phyloP scores from a whole-genome alignment of 2,113 vertebrate species.

The Centropus bengalensis region DNA sequence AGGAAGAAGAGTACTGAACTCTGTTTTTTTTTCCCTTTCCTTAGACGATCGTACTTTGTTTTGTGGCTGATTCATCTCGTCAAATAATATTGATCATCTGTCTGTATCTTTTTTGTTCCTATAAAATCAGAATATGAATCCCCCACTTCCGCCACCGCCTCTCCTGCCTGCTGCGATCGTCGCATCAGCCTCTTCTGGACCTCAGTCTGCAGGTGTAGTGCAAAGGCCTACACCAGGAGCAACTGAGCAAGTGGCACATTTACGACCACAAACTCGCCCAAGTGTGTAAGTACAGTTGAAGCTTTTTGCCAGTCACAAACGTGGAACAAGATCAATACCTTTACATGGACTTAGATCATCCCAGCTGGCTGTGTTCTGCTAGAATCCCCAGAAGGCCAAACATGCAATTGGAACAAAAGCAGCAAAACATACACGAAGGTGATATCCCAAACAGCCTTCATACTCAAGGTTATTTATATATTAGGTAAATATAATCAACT shows the following conservation, averaged over 20 bases:
- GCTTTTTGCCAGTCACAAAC: neutral
- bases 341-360: neutral
- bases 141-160: slow-evolving; percentile 87
- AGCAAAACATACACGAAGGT: neutral
- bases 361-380: neutral
- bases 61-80: neutral
- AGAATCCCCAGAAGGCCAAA: neutral
- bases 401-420: neutral
- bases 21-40: neutral
- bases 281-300: slow-evolving; percentile 88
- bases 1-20: neutral
- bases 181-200: slow-evolving; percentile 75
- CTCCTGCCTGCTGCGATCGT: slow-evolving; percentile 84
- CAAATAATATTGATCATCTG: neutral
- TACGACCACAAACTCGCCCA: slow-evolving; percentile 85
- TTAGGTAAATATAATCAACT: neutral
- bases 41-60: neutral
- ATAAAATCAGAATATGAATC: slow-evolving; percentile 77
- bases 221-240: slow-evolving; percentile 83
- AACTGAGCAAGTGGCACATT: slow-evolving; percentile 84
- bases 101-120: neutral
- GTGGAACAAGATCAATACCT: neutral
- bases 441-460: neutral
- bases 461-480: neutral
- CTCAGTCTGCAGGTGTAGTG: slow-evolving; percentile 73